Percentiles rank a stretch among this genome's conserved stretches.
phyloP scores from a whole-genome alignment of 2,113 vertebrate species.

The Brachirus orientalis region DNA sequence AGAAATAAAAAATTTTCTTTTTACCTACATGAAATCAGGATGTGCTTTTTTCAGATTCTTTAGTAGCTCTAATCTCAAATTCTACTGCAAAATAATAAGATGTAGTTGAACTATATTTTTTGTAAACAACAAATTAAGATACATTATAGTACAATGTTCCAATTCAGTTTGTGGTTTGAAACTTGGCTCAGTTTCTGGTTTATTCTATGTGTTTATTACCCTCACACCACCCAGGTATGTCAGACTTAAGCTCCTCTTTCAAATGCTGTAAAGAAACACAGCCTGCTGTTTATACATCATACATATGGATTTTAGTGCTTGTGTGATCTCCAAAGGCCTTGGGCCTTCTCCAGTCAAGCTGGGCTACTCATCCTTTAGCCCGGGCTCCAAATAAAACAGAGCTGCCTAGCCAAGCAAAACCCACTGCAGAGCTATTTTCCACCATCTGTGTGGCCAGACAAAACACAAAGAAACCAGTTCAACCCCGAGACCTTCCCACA shows the following conservation, averaged over 20 bases:
- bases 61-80: neutral
- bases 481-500: constrained; percentile 69
- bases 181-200: constrained; percentile 7
- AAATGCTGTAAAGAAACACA: constrained; percentile 71
- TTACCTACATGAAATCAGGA: constrained; percentile 9
- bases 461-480: constrained; percentile 81
- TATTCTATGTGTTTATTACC: neutral
- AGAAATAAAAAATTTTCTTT: neutral
- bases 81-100: neutral
- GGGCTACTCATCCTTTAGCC: constrained; percentile 83
- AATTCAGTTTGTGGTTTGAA: neutral
- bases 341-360: constrained; percentile 65
- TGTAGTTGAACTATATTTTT: neutral
- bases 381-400: constrained; percentile 86
- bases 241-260: constrained; percentile 29
- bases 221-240: constrained; percentile 21
- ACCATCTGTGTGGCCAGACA: constrained; percentile 82
- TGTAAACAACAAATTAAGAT: neutral
- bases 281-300: constrained; percentile 70
- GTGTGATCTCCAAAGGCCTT: constrained; percentile 70
- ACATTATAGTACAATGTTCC: neutral
- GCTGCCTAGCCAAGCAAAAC: constrained; percentile 80
- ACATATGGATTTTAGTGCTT: constrained; percentile 74
- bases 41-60: no score
- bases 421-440: constrained; percentile 84